Evolutionary conservation across 2,113 vertebrate species (phyloP), one percentile per base, ranked within the genome.

Genomic region (Dipodomys stephensi): DNA sequence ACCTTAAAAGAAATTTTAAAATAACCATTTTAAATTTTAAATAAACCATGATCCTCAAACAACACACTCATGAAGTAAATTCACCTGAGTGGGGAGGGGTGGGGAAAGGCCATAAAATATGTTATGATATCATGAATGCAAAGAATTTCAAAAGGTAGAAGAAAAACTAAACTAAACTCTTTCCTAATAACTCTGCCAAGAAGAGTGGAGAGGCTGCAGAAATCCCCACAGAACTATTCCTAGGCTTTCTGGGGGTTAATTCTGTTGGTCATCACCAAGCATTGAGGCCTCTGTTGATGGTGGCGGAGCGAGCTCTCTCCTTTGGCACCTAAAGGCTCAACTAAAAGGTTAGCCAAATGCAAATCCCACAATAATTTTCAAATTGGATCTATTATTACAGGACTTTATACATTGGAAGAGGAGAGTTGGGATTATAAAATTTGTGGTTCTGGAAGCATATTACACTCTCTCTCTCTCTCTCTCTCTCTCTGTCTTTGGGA

Each of bases 111-210:
- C 16, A 10, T 30, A 32, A 32, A 15, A 69, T 6, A 64, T 35
- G 60, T 27, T 35, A 35, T 49, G 30, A 72, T 49, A 27, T 27
- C 49, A 35, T 49, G 30, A 72, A 7, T 19, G 64, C 60, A 69
- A 57, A 0, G 1, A 9, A 49, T 28, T 10, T n/a, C 35, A 32
- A 79, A 72, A 80, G 32, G n/a, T 64, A 39, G 6, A 81, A 1
- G 18, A 22, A 79, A 60, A 77, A 13, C 2, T 23, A 39, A 80
- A 44, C 13, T 6, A 39, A 74, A 19, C 3, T 20, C 39, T 44
- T 62, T 2, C 28, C 28, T 5, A 11, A 6, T 18, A 20, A 8
- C 4, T 32, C 4, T 13, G 30, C 5, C 10, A 5, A n/a, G 12
- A n/a, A 12, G 18, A 62, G 1, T n/a, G 8, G 2, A 27, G 11